A percentile compares a stretch with the other conserved stretches of the same genome.
These are phyloP conservation scores for Lepidothrix coronata DNA, from an alignment of 2,113 vertebrate species.

Conservation along the genomic window DNA sequence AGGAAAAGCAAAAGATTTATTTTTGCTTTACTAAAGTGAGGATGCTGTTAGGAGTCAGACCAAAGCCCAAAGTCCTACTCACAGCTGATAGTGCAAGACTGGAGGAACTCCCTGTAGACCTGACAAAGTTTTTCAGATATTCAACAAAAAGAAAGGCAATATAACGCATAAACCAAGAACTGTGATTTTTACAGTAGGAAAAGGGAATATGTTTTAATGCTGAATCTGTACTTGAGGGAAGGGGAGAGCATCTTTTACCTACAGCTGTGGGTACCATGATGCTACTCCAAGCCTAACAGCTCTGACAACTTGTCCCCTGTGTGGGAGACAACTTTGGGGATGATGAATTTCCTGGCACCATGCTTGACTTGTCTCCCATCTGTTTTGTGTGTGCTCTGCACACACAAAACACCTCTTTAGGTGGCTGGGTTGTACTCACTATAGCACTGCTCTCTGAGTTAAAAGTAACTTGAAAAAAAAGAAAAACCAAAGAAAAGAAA, in stretches of 20 bases:
- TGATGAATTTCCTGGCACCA: neutral
- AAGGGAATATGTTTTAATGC: neutral
- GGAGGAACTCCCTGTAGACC: neutral
- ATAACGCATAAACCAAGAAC: neutral
- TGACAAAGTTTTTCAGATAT: neutral
- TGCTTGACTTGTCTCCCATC: neutral
- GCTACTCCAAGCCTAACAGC: neutral
- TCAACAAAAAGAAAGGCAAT: neutral
- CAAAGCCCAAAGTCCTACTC: neutral
- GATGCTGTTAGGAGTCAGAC: neutral
- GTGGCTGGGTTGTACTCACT: neutral
- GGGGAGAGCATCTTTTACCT: neutral
- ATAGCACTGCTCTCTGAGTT: neutral
- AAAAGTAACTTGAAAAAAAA: neutral
- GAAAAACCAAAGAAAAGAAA: neutral
- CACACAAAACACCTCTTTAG: neutral
- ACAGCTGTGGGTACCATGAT: neutral
- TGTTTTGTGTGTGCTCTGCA: neutral
- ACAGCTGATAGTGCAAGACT: neutral
- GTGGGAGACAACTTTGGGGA: fast-evolving
- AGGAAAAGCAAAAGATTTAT: neutral
- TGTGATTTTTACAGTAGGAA: neutral
- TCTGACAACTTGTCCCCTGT: neutral
- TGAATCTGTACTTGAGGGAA: neutral
- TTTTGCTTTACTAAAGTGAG: neutral